Conservation (phyloP, 2,888 invertebrate genomes). For the Danaus chrysippus region DNA sequence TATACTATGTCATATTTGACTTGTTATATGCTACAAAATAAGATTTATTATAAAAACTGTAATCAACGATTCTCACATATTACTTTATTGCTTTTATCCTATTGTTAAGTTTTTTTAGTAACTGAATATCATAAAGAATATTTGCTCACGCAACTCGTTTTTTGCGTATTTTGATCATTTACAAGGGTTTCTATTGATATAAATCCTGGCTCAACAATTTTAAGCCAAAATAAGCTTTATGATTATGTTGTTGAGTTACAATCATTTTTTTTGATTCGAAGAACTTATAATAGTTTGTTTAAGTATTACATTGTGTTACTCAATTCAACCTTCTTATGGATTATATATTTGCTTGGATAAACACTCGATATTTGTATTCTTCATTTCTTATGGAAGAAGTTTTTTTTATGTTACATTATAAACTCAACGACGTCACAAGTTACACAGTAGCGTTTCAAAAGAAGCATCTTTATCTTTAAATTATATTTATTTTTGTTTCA, state of each 20-base stretch:
- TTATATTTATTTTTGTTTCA: constrained; percentile 65
- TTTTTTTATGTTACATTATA: constrained; percentile 19
- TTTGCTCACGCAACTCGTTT: constrained; percentile 58
- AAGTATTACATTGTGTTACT: constrained; percentile 42
- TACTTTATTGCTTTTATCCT: no score
- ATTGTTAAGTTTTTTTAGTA: no score
- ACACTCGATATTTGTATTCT: constrained; percentile 38
- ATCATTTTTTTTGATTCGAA: constrained; percentile 15
- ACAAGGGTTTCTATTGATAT: constrained; percentile 61
- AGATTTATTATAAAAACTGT: constrained; percentile 1
- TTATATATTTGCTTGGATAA: constrained; percentile 44
- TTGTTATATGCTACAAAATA: not conserved
- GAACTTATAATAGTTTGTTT: constrained; percentile 36
- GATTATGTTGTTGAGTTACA: not conserved
- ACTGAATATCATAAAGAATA: constrained; percentile 46
- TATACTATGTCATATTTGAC: constrained; percentile 4
- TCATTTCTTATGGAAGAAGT: constrained; percentile 21
- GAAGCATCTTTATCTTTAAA: not conserved
- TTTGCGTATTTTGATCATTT: constrained; percentile 64
- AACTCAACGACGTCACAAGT: constrained; percentile 6
- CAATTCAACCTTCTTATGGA: constrained; percentile 39
- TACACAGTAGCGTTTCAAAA: not conserved
- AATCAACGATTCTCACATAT: no score
- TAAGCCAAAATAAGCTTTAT: constrained; percentile 19
- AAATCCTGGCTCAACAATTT: constrained; percentile 21